Evolutionary conservation across 2,797 vertebrate genomes (phyloP).

Genomic region (Heteromormyrus szaboi): DNA sequence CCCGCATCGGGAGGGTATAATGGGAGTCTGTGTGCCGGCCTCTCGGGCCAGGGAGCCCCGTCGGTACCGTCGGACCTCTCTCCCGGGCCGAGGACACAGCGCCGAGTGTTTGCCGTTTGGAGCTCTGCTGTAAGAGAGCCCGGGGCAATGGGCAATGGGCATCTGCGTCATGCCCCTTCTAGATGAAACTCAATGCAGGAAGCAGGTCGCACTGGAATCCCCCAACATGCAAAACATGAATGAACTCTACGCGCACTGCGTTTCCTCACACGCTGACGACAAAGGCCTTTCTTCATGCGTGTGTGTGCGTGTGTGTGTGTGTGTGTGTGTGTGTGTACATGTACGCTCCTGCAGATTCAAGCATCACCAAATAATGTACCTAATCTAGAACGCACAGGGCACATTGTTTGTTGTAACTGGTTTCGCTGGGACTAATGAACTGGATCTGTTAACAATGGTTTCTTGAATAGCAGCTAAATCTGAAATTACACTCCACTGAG

Average conservation of each 20-base stretch:
- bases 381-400: neutral
- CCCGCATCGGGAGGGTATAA: slow-evolving; percentile 31
- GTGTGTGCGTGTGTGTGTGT: neutral
- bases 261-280: neutral
- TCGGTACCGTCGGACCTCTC: slow-evolving; percentile 11
- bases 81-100: slow-evolving; percentile 10
- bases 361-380: neutral
- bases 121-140: neutral
- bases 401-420: neutral
- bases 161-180: neutral
- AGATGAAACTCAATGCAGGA: slow-evolving; percentile 18
- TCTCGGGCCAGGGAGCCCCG: slow-evolving; percentile 10
- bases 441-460: neutral
- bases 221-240: neutral
- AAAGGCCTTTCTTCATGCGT: neutral
- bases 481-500: neutral
- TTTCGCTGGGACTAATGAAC: neutral
- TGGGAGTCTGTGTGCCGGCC: slow-evolving; percentile 22
- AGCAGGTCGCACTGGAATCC: slow-evolving; percentile 1
- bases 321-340: neutral
- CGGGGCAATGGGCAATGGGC: neutral
- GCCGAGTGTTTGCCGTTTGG: slow-evolving; percentile 13
- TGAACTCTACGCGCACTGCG: too few species aligned
- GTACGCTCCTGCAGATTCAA: neutral
- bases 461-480: neutral